Evolutionary conservation across 2,797 vertebrate species (phyloP), one percentile per base, ranked within the genome.

Genomic region (Microctenopoma lineatum): DNA sequence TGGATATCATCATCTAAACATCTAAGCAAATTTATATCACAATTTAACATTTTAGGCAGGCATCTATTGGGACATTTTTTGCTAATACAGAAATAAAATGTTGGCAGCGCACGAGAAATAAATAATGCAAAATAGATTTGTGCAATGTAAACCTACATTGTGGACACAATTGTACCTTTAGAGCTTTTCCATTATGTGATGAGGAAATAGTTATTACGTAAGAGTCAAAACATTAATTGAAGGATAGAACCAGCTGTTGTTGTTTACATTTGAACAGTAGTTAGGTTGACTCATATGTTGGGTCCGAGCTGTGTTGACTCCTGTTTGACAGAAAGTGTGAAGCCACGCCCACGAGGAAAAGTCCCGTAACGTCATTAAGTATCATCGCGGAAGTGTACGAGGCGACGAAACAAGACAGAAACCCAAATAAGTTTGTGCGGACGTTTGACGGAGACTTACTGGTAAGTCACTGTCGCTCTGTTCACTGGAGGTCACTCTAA

Each of bases 321-420:
- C 34, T 9, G 27, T 45, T 12, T 60, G 62, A 70, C 27, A 39
- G 18, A 4, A 1, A 29, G 36, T 7, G 0, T 11, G 13, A 11
- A 47, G 11, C 66, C 53, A 57, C 84, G 75, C 87, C 90, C 75
- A 29, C 26, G 1, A 29, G 34, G 25, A 65, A 79, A 75, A 13
- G 39, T 13, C 58, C 65, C 58, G 57, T 81, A 66, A 91, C 89
- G 87, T 92, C 79, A 83, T 32, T 1, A 1, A 6, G 60, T 5
- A 68, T 56, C 39, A 75, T 54, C 57, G 29, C 91, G 92, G 92
- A 93, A 93, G 90, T 87, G 59, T 87, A 83, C 9, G 18, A 7
- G 58, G 27, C 70, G 69, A 75, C 59, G 50, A 47, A 79, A 75
- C 75, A 53, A 42, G 67, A 81, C 76, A 51, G 64, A 79, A 76